Base-by-base conservation (phyloP, 2,113 vertebrate species). In the Oreochromis aureus region DNA sequence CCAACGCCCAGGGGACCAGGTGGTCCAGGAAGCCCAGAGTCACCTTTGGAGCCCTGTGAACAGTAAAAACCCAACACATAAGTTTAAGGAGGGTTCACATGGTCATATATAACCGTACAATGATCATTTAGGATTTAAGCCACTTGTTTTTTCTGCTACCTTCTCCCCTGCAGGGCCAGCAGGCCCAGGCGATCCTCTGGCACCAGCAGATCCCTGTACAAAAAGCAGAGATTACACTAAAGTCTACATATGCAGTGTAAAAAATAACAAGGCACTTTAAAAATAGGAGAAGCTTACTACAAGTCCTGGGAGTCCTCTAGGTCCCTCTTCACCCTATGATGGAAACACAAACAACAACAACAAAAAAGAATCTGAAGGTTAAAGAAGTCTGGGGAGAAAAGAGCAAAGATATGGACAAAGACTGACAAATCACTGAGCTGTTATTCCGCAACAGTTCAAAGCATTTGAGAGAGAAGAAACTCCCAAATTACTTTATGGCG, bases 81-180 rank as follows among this genome's bases (percentile, higher is more conserved):
- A 58, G 7, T 36, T 12, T 85, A 30, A 69, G 46, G 6, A 9
- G 19, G 10, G 10, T 36, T 78, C 5, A 76, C 61, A 30, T 53
- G 3, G 32, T n/a, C 24, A 32, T n/a, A 58, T 51, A 63, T 27
- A 39, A 69, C 63, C 87, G 39, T 89, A 27, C 59, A 19, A 53
- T 10, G 53, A 34, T 41, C 6, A 27, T 56, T 66, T 51, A 34
- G 5, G 19, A 16, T 30, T 56, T n/a, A 51, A 12, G 10, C 2
- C 5, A 48, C n/a, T 78, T 56, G 32, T 22, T n/a, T 87, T 44
- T 63, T 22, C 73, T 19, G 10, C 93, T 93, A 99, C 98, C 97
- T 97, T 97, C 80, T 91, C 93, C 59, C 98, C 98, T 81, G 93
- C 95, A 80, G 95, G 96, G 44, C 98, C 98, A 36, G 56, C 91